A percentile compares a stretch with the other conserved stretches of the same genome.
phyloP scores from a whole-genome alignment of 2,888 invertebrate genomes.

The Spicauda simplicius region DNA sequence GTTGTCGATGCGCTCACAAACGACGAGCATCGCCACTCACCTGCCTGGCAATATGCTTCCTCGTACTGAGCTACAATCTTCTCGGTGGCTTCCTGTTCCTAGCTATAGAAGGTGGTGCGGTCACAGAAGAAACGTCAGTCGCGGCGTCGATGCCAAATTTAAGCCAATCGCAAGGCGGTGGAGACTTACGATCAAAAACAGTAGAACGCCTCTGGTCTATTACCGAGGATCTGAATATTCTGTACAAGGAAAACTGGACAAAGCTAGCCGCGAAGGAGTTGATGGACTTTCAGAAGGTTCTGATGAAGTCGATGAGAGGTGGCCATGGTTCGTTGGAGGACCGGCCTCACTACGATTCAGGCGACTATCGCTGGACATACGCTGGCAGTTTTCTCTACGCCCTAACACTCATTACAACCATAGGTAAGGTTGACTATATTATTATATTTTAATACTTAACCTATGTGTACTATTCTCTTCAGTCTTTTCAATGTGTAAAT shows the following conservation, averaged over 20 bases:
- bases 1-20: slow-evolving; percentile 79
- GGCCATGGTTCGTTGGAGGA: slow-evolving; percentile 68
- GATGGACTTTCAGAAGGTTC: slow-evolving; percentile 90
- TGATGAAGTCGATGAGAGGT: slow-evolving; percentile 77
- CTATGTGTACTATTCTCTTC: too few species aligned
- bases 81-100: slow-evolving; percentile 96
- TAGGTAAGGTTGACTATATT: slow-evolving; percentile 90
- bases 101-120: slow-evolving; percentile 89
- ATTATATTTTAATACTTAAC: too few species aligned
- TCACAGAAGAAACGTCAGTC: slow-evolving; percentile 84
- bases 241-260: slow-evolving; percentile 97
- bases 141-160: slow-evolving; percentile 87
- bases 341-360: slow-evolving; percentile 58
- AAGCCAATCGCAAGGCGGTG: slow-evolving; percentile 79
- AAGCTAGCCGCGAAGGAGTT: slow-evolving; percentile 94
- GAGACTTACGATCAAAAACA: slow-evolving; percentile 87
- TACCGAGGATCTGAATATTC: slow-evolving; percentile 93
- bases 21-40: slow-evolving; percentile 87
- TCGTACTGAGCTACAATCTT: slow-evolving; percentile 96
- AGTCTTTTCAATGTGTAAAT: neutral
- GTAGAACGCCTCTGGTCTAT: slow-evolving; percentile 94
- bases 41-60: slow-evolving; percentile 91
- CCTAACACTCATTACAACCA: slow-evolving; percentile 96
- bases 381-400: slow-evolving; percentile 97
- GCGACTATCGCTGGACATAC: slow-evolving; percentile 93